phyloP scores from a whole-genome alignment of 2,797 vertebrate genomes.

The Sebastolobus altivelis region DNA sequence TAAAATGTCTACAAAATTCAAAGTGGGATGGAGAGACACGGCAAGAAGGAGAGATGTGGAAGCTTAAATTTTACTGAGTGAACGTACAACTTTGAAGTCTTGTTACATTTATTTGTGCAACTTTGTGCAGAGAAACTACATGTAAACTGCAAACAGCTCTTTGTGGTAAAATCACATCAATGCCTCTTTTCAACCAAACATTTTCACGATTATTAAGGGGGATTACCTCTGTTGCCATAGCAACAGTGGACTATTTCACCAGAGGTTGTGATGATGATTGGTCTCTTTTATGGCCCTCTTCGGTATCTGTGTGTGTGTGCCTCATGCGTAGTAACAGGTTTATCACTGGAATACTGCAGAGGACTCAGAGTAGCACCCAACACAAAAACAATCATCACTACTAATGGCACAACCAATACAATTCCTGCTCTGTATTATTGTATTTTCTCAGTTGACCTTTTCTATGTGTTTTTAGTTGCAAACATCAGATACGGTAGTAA shows the following conservation, averaged over 20 bases:
- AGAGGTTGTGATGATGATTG: conserved; percentile 54
- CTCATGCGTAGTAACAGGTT: conserved; percentile 51
- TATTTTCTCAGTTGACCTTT: not conserved
- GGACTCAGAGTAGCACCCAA: not conserved
- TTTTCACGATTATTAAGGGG: conserved; percentile 35
- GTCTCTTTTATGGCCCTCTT: conserved; percentile 57
- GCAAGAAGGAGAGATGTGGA: not conserved
- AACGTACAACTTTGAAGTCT: not conserved
- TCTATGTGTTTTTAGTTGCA: conserved; percentile 2
- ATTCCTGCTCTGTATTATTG: not conserved
- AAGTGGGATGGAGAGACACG: not conserved
- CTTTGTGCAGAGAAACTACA: not conserved
- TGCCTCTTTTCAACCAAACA: conserved; percentile 27
- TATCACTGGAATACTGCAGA: conserved; percentile 44
- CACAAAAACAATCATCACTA: conserved; percentile 6
- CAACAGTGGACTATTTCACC: conserved; percentile 61
- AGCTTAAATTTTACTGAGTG: not conserved
- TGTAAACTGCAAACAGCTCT: not conserved
- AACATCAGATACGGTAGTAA: not conserved
- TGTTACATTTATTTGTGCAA: not conserved
- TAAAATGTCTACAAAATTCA: not conserved
- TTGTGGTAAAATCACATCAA: conserved; percentile 25
- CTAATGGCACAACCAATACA: not conserved
- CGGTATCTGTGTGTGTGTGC: conserved; percentile 31
- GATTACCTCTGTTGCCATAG: conserved; percentile 69